phyloP scores from a whole-genome alignment of 2,888 invertebrate species.

The Pterobdella sp. region DNA sequence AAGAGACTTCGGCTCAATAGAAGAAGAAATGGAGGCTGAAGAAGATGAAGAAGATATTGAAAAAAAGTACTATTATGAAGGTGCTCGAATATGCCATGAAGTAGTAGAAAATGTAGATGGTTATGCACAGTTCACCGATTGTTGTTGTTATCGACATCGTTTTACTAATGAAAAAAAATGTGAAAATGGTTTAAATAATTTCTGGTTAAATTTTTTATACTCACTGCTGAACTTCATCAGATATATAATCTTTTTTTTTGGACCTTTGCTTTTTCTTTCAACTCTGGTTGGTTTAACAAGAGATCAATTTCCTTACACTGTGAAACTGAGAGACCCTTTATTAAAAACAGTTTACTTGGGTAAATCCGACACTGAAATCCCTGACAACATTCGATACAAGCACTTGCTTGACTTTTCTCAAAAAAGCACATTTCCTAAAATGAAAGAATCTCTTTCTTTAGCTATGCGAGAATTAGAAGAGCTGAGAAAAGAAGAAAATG shows the following conservation, averaged over 20 bases:
- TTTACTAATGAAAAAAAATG: slow-evolving; percentile 40
- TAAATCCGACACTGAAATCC: slow-evolving; percentile 27
- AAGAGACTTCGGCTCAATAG: slow-evolving; percentile 34
- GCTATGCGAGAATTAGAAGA: slow-evolving; percentile 11
- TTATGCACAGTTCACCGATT: slow-evolving; percentile 43
- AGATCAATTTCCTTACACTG: slow-evolving; percentile 41
- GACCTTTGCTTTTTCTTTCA: slow-evolving; percentile 45
- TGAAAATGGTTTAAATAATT: slow-evolving; percentile 41
- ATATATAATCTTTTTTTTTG: slow-evolving; percentile 44
- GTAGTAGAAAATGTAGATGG: slow-evolving; percentile 40
- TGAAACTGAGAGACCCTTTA: slow-evolving; percentile 40
- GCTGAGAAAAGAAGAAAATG: slow-evolving; percentile 1
- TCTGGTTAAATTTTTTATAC: slow-evolving; percentile 47
- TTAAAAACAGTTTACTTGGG: slow-evolving; percentile 33
- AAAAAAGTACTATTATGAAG: neutral
- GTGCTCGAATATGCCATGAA: slow-evolving; percentile 42
- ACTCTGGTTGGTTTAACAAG: slow-evolving; percentile 39
- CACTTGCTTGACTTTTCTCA: slow-evolving; percentile 31
- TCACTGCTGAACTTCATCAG: slow-evolving; percentile 43
- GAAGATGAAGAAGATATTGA: neutral
- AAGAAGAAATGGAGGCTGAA: slow-evolving; percentile 6
- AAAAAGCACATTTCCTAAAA: slow-evolving; percentile 32
- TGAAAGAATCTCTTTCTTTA: slow-evolving; percentile 27
- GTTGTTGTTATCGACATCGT: slow-evolving; percentile 40
- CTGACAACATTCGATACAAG: slow-evolving; percentile 27